phyloP scores from a whole-genome alignment of 2,113 vertebrate species.

The Orientallactaga bullata region DNA sequence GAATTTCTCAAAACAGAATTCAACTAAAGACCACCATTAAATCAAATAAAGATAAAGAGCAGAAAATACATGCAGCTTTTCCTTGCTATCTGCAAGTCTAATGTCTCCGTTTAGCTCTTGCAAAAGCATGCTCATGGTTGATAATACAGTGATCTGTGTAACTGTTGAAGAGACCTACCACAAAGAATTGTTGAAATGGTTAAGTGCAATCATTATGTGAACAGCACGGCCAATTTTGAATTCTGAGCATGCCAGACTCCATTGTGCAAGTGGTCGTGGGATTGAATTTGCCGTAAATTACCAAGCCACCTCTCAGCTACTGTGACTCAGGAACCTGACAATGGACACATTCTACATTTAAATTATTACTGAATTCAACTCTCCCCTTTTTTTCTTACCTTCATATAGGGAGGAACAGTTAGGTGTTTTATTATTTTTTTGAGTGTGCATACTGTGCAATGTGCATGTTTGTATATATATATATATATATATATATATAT shows the following conservation, averaged over 20 bases:
- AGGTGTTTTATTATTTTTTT: background rate
- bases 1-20: background rate
- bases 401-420: background rate
- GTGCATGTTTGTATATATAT: no score
- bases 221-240: background rate
- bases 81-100: background rate
- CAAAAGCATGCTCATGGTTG: background rate
- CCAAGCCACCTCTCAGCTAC: background rate
- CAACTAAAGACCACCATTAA: background rate
- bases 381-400: background rate
- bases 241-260: background rate
- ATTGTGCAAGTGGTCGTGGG: background rate
- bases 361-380: background rate
- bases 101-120: background rate
- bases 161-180: background rate
- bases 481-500: no score
- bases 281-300: conserved; percentile 12
- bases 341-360: background rate
- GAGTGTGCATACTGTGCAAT: no score
- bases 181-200: background rate
- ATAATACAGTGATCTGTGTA: background rate
- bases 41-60: background rate
- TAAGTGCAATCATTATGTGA: background rate
- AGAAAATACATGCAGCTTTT: background rate
- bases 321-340: background rate